Base-by-base conservation (phyloP, 2,888 invertebrate species). In the Luffia ferchaultella region DNA sequence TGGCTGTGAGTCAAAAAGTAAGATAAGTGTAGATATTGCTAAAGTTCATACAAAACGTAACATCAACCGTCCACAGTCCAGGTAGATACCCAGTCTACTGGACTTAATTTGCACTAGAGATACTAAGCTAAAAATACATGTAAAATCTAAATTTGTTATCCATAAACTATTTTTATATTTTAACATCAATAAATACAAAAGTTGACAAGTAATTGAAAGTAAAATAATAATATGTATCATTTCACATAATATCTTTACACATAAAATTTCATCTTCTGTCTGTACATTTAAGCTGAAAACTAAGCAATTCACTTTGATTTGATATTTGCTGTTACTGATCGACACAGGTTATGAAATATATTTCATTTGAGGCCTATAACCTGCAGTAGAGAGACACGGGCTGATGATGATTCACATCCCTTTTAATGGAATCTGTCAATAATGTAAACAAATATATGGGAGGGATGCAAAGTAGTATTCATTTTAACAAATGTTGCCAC, bases 41-140 rank as follows among this genome's bases (percentile, higher is more conserved):
- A 73, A 75, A 74, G 75, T 83, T 68, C 82, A 83, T 70, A 67
- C 68, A 65, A 75, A 70, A 71, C 65, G 72, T 71, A 73, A 76
- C 73, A 65, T 67, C 63, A 72, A 66, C 78, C 80, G 77, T 78
- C 80, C 82, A 73, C 67, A 73, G 63, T 65, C 70, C 72, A 83
- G 82, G 82, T 83, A 71, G 63, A 49, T 18, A 18, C 16, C 2
- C 17, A 44, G 12, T 18, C 18, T 44, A 15, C 16, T 18, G 44
- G 16, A 44, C n/a, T 56, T 59, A 53, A 54, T 56, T 7, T 44
- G 20, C n/a, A 18, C 48, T 42, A 17, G 9, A 42, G 41, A 12
- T 42, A 7, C 42, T 42, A 56, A 51, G 52, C 56, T 52, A 52
- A 53, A 60, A 62, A 55, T 58, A 52, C 52, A 60, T 7, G 9